Percentiles rank a stretch among this genome's conserved stretches.
These are phyloP conservation scores for Drosophila carrolli DNA, from an alignment of 1,140 invertebrate genomes.

Conservation along the genomic window DNA sequence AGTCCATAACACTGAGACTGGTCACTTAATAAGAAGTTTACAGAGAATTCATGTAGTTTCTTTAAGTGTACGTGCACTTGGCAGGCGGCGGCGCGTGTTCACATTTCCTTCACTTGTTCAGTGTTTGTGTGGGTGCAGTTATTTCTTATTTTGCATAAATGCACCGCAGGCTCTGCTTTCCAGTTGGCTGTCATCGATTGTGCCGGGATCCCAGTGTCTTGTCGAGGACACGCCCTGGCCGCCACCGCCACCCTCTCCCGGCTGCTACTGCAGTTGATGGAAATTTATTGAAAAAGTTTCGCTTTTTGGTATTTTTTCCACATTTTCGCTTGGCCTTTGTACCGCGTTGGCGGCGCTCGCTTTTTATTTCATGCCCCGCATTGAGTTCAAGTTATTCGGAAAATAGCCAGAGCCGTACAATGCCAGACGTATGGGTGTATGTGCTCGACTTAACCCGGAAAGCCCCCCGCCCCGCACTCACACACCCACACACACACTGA, in stretches of 20 bases:
- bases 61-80: slow-evolving; percentile 30
- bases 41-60: background rate
- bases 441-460: slow-evolving; percentile 32
- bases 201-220: slow-evolving; percentile 63
- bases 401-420: slow-evolving; percentile 67
- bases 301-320: slow-evolving; percentile 62
- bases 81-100: slow-evolving; percentile 53
- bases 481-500: background rate
- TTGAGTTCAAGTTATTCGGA: slow-evolving; percentile 82
- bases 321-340: slow-evolving; percentile 67
- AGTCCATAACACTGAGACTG: too few species aligned
- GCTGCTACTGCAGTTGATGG: slow-evolving; percentile 66
- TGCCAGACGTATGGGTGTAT: slow-evolving; percentile 21
- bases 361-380: slow-evolving; percentile 77
- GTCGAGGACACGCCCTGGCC: slow-evolving; percentile 48
- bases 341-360: slow-evolving; percentile 58
- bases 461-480: background rate
- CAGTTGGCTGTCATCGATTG: slow-evolving; percentile 79
- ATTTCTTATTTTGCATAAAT: slow-evolving; percentile 83
- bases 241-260: background rate
- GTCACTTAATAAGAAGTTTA: background rate
- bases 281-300: slow-evolving; percentile 82
- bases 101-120: slow-evolving; percentile 11
- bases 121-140: slow-evolving; percentile 57
- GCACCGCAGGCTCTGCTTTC: slow-evolving; percentile 77